Evolutionary conservation across 2,113 vertebrate genomes (phyloP).

Genomic region (Amphilophus citrinellus): DNA sequence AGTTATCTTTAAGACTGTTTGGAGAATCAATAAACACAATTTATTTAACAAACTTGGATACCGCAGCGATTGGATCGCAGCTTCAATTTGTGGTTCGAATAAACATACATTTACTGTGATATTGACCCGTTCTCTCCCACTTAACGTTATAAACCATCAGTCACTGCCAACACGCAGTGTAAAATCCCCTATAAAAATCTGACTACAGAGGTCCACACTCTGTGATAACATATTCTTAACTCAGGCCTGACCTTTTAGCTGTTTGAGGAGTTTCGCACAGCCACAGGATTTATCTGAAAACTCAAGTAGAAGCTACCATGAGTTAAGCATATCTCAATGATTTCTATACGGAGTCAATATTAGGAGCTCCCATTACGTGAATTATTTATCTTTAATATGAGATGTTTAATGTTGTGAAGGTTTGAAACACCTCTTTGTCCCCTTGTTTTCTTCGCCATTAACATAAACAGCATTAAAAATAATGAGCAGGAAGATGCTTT

Average conservation of each 20-base stretch:
- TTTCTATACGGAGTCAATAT: not conserved
- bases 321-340: not conserved
- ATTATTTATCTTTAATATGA: not conserved
- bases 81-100: conserved; percentile 4
- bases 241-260: rapidly evolving
- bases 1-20: conserved; percentile 7
- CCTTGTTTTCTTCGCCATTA: not conserved
- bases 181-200: not conserved
- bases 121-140: not conserved
- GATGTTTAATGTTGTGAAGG: conserved; percentile 4
- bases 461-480: conserved; percentile 1
- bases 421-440: not conserved
- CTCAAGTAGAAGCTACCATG: not conserved
- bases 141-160: not conserved
- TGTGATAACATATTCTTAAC: not conserved
- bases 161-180: not conserved
- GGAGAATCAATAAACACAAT: not conserved
- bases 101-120: conserved; percentile 7
- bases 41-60: conserved; percentile 1
- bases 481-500: too few relatives aligned
- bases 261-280: not conserved
- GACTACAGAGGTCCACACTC: not conserved
- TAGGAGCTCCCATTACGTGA: not conserved
- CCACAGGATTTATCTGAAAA: not conserved
- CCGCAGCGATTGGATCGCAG: conserved; percentile 1